Conservation (phyloP, 2,888 invertebrate genomes). For the Amiota communis region DNA sequence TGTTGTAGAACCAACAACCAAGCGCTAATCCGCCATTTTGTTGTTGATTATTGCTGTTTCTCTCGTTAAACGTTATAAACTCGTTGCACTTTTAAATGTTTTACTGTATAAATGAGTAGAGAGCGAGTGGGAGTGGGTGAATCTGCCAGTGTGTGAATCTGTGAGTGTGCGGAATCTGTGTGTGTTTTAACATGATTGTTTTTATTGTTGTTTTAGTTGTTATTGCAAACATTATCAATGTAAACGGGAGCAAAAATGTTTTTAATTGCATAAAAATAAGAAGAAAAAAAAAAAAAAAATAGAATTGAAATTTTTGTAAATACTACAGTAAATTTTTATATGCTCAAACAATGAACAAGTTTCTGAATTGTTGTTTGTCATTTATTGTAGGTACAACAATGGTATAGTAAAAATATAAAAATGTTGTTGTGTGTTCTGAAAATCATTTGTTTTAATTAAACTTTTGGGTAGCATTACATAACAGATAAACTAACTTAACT, state of each 20-base stretch:
- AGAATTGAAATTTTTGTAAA: too few species aligned
- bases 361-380: not conserved
- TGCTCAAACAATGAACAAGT: not conserved
- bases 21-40: not conserved
- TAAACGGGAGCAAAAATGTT: not conserved
- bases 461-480: not conserved
- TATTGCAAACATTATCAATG: constrained; percentile 4
- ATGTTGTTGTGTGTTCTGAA: not conserved
- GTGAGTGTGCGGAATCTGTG: not conserved
- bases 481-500: not conserved
- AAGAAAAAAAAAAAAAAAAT: too few species aligned
- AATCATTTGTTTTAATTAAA: constrained; percentile 4
- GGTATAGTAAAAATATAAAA: too few species aligned
- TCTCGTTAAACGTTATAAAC: not conserved
- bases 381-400: not conserved
- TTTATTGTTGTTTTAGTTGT: not conserved
- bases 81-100: not conserved
- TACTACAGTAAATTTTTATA: too few species aligned
- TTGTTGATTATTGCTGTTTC: constrained; percentile 2
- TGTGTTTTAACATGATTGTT: not conserved
- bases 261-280: not conserved
- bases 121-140: not conserved
- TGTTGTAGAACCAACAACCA: not conserved
- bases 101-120: not conserved
- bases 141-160: not conserved